Conservation (phyloP, 2,888 invertebrate genomes). For the Drosophila koepferae region DNA sequence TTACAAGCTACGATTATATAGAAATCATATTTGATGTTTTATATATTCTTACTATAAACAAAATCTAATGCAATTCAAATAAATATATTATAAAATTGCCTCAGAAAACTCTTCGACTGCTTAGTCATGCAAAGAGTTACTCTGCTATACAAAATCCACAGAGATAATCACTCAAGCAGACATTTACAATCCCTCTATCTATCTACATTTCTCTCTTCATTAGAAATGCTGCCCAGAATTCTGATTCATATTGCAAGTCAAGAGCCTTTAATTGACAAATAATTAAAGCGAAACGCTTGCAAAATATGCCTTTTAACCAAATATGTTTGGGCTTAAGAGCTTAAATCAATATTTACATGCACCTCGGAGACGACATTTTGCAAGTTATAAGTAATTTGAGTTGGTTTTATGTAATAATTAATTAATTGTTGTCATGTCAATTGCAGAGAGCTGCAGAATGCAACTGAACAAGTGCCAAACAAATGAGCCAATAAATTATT, state of each 20-base stretch:
- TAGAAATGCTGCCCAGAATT: neutral
- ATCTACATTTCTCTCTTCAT: no score
- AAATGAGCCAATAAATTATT: constrained; percentile 65
- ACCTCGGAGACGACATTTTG: constrained; percentile 7
- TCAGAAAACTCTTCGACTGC: neutral
- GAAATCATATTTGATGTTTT: no score
- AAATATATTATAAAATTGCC: neutral
- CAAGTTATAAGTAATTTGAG: constrained; percentile 4
- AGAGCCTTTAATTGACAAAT: constrained; percentile 1
- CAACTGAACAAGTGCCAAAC: constrained; percentile 35
- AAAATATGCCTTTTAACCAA: neutral
- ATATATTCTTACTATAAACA: no score
- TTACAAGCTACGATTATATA: no score
- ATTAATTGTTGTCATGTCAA: constrained; percentile 56
- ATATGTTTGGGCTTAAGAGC: neutral
- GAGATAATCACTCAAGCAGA: neutral
- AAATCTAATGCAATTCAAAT: neutral
- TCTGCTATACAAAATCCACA: neutral
- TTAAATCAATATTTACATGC: constrained; percentile 9
- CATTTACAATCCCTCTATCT: neutral
- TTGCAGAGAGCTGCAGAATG: constrained; percentile 8
- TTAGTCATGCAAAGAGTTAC: neutral
- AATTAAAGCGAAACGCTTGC: neutral
- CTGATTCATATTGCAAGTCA: neutral
- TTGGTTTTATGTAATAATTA: constrained; percentile 53